Base-by-base conservation (phyloP, 2,888 invertebrate species). In the Diadegma fenestrale region DNA sequence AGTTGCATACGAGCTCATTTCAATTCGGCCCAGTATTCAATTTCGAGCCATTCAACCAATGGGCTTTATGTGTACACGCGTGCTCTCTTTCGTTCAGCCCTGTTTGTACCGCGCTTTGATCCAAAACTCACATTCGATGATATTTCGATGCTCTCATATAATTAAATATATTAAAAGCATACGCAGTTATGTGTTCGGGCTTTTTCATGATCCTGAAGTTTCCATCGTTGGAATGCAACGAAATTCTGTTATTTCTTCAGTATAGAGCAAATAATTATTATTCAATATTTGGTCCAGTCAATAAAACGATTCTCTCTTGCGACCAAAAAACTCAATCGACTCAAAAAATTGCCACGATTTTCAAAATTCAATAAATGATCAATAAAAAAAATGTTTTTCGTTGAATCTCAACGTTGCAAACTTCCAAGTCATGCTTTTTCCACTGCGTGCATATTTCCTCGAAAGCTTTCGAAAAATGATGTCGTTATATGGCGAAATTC, bases 21-120 rank as follows among this genome's bases (percentile, higher is more conserved):
- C 69, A 81, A 81, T 84, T 78, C 84, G 77, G 80, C 73, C 80
- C 84, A 68, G 77, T 80, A 84, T 84, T 84, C 77, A 84, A 84
- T 84, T 84, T 81, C 76, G 68, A 81, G 45, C 63, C 80, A 81
- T 81, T 77, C 63, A 80, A 66, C 84, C 63, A 37, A 45, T 17
- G 66, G 48, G 51, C 58, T 78, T 66, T 58, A 66, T 75, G 68
- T 75, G 66, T 63, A 77, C 80, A 54, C 73, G 77, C 80, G 80
- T 30, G 78, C 30, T 68, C 30, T 68, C 41, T 51, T 73, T 33
- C 51, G 43, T 37, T 26, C 48, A 41, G 58, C 45, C 26, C 58
- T 58, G 68, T 73, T 73, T 69, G 73, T 61, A 71, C 69, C 54
- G 51, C 73, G 51, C 73, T 78, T 85, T 69, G 68, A 80, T 80